Evolutionary conservation across 2,113 vertebrate genomes (phyloP).

Genomic region (Mus pahari): DNA sequence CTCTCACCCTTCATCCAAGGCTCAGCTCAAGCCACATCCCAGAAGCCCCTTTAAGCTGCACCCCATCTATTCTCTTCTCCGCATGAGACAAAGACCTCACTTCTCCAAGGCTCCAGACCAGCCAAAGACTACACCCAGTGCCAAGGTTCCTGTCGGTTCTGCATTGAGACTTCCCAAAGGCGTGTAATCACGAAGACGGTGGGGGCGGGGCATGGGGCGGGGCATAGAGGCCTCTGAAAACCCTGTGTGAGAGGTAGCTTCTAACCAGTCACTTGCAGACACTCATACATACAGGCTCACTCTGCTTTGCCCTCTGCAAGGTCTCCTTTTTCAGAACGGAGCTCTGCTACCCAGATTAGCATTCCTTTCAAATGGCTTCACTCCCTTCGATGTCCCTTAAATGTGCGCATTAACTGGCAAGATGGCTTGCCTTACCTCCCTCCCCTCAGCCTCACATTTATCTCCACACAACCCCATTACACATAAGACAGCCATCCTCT

Average conservation of each 20-base stretch:
- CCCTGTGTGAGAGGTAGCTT: background rate
- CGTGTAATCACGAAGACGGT: background rate
- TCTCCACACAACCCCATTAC: constrained; percentile 64
- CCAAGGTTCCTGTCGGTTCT: background rate
- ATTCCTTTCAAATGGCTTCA: constrained; percentile 72
- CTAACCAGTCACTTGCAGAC: background rate
- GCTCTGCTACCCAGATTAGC: constrained; percentile 69
- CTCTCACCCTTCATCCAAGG: background rate
- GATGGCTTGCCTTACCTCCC: constrained; percentile 41
- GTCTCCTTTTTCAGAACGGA: background rate
- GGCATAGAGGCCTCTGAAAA: background rate
- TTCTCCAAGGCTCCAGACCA: background rate
- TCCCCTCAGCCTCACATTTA: constrained; percentile 33
- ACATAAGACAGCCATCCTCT: background rate
- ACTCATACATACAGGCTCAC: background rate
- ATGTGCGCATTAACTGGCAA: constrained; percentile 71
- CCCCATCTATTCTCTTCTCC: no score
- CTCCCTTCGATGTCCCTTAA: constrained; percentile 70
- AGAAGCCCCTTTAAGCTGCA: background rate
- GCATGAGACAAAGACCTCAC: background rate
- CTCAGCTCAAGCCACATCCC: background rate
- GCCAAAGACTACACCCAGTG: background rate
- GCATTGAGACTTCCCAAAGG: background rate
- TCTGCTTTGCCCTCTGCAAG: background rate
- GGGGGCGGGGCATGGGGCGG: background rate